Conservation (phyloP, 2,113 vertebrate species). For the Osmerus eperlanus region DNA sequence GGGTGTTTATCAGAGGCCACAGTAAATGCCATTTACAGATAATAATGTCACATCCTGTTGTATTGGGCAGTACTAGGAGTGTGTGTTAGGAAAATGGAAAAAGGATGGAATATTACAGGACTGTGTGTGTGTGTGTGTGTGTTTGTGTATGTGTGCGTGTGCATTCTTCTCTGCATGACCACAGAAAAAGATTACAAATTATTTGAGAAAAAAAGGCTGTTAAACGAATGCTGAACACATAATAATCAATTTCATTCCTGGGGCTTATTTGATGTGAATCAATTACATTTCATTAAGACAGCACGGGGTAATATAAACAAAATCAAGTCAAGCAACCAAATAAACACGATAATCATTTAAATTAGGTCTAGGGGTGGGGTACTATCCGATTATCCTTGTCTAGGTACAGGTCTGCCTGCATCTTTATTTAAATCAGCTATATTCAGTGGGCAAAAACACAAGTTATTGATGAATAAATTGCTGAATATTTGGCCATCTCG, state of each 20-base stretch:
- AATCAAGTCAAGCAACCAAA: conserved; percentile 50
- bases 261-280: conserved; percentile 55
- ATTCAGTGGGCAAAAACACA: no score
- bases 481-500: no score
- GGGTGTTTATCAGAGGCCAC: background rate
- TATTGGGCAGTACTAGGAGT: no score
- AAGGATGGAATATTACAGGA: no score
- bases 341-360: conserved; percentile 21
- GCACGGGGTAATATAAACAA: conserved; percentile 34
- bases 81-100: no score
- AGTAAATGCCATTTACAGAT: background rate
- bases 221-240: conserved; percentile 1
- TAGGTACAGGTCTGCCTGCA: background rate
- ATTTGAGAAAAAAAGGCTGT: background rate
- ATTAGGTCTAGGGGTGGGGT: background rate
- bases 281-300: conserved; percentile 52
- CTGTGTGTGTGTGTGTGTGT: no score
- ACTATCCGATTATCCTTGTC: conserved; percentile 33
- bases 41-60: background rate
- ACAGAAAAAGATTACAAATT: background rate
- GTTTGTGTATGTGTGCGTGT: background rate
- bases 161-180: background rate
- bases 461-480: no score
- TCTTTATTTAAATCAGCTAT: no score
- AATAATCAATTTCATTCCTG: conserved; percentile 52